A percentile compares a stretch with the other conserved stretches of the same genome.
These are phyloP conservation scores for Ctenomys sociabilis DNA, from an alignment of 2,113 vertebrate species.

Conservation along the genomic window DNA sequence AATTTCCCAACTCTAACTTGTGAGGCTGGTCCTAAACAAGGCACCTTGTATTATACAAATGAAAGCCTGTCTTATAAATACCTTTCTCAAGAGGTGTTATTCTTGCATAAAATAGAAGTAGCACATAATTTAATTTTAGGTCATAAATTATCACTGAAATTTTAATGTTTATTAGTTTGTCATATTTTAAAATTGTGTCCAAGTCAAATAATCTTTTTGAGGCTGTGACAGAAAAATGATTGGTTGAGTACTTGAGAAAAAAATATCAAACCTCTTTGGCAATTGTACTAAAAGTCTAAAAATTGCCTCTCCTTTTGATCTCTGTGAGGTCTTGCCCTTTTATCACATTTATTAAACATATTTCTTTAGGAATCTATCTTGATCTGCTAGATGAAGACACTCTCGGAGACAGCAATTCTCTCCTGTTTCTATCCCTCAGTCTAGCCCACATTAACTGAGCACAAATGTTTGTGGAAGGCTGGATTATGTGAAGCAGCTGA, in stretches of 20 bases:
- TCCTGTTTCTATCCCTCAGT: background rate
- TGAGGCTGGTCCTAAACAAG: background rate
- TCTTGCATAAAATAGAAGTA: slow-evolving; percentile 22
- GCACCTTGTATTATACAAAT: background rate
- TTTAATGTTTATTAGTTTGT: slow-evolving; percentile 46
- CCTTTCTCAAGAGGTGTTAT: background rate
- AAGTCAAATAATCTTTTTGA: slow-evolving; percentile 20
- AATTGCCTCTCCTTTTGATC: background rate
- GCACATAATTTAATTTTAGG: slow-evolving; percentile 40
- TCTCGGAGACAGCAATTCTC: background rate
- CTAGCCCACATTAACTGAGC: background rate
- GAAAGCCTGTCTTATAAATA: slow-evolving; percentile 1
- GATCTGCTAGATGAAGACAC: background rate
- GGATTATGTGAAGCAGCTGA: slow-evolving; percentile 13
- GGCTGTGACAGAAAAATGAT: background rate
- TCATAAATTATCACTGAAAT: slow-evolving; percentile 16
- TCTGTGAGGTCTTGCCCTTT: background rate
- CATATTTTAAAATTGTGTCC: slow-evolving; percentile 48
- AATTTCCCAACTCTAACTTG: background rate
- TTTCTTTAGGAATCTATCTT: slow-evolving; percentile 24
- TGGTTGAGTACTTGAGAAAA: background rate
- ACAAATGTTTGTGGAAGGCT: slow-evolving; percentile 1
- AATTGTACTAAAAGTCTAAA: background rate
- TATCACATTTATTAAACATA: background rate
- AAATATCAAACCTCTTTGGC: background rate